Evolutionary conservation across 2,797 vertebrate genomes (phyloP), one percentile per base, ranked within the genome.

Genomic region (Taeniopygia guttata): DNA sequence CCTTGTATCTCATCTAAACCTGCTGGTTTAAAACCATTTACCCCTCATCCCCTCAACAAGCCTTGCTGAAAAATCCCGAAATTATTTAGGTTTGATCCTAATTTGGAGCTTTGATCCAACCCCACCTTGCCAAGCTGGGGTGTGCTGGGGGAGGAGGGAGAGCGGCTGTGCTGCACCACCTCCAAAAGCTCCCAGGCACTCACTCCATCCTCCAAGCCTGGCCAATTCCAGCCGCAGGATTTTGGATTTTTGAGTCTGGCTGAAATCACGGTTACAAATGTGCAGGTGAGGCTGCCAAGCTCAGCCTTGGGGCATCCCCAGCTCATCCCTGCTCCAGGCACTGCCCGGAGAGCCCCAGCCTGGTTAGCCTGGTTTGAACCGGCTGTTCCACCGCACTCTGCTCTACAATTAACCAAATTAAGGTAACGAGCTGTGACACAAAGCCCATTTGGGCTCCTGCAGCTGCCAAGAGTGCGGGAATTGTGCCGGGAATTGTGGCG

Each of bases 401-500:
- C 96, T 95, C 90, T 91, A 92, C 96, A 96, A 96, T 96, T 95
- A 97, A 96, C 59, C 95, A 87, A 94, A 96, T 92, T 94, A 94
- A 95, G 60, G 72, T 91, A 95, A 94, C 95, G 58, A 91, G 97
- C 83, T 95, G 68, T 85, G 80, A 96, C 97, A 96, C 67, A 92
- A 89, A 79, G 88, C 93, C 87, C 60, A 52, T 86, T 87, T 89
- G 63, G 48, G 90, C 63, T 92, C 62, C 45, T 63, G 13, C 95
- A n/a, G 93, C 80, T 88, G 89, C 85, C 96, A 92, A 89, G 89
- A 16, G 12, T 22, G 49, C 20, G 81, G 76, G 76, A 74, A 96
- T 70, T 75, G 83, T 14, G 6, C 32, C 21, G 3, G 87, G n/a
- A n/a, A n/a, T n/a, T n/a, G n/a, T n/a, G n/a, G n/a, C n/a, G n/a